Evolutionary conservation across 2,113 vertebrate genomes (phyloP), one percentile per base, ranked within the genome.

Genomic region (Petaurus breviceps): DNA sequence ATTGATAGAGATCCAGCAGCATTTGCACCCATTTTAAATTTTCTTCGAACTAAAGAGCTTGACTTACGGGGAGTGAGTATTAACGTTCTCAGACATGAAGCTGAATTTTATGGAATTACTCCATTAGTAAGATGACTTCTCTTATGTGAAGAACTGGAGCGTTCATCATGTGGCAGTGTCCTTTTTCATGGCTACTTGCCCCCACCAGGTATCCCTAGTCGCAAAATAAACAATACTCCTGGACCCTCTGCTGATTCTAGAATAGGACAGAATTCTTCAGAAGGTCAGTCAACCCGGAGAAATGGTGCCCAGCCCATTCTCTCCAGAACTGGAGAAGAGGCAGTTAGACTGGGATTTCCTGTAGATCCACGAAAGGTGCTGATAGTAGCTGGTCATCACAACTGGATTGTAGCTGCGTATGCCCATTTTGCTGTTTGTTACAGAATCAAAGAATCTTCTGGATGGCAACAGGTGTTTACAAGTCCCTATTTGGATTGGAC

Each of bases 11-110:
- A 99, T 98, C 99, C 99, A 4, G 99, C 99, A 98, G 99, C 99
- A 53, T 99, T 99, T 99, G 99, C 99, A 97, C 99, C 99, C 93
- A 99, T 99, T 98, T 98, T 99, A 98, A 99, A 99, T 99, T 99
- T 99, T 98, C 99, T 99, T 97, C 99, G 99, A 97, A 99, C 99
- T 95, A 99, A 99, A 98, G 99, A 99, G 96, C 98, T 99, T 97
- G 99, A 99, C 95, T 98, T 99, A 97, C 98, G 99, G 97, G 99
- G 99, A 51, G 99, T 99, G 95, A 99, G 99, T 98, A 99, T 99
- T 97, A 99, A 99, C 94, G 98, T 99, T 98, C 99, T 99, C 94
- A 99, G 99, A 47, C 99, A 99, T 61, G 99, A 99, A 98, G 99
- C 99, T 8, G 99, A 99, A 98, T 99, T 99, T 98, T 99, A 99